Conservation (phyloP, 2,888 invertebrate genomes). For the Orthosia gothica region DNA sequence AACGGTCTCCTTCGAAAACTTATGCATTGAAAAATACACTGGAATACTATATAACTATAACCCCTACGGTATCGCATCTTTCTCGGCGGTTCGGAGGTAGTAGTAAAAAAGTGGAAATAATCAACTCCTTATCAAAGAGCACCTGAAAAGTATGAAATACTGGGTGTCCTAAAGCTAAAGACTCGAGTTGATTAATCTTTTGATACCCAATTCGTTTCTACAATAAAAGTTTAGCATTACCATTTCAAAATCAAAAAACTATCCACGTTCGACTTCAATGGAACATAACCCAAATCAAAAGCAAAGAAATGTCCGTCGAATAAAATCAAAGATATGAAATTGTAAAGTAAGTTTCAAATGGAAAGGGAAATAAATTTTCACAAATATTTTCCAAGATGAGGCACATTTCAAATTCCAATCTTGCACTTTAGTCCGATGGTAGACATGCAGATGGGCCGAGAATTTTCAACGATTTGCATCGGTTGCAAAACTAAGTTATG, state of each 20-base stretch:
- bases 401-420: constrained; percentile 86
- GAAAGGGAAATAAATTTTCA: constrained; percentile 74
- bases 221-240: not conserved
- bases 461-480: constrained; percentile 86
- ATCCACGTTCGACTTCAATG: constrained; percentile 6
- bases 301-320: constrained; percentile 31
- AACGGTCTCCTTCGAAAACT: constrained; percentile 28
- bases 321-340: constrained; percentile 58
- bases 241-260: not conserved
- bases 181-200: not conserved
- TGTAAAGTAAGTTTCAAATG: constrained; percentile 57
- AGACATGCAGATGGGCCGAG: constrained; percentile 83
- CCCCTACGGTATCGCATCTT: not conserved
- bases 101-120: constrained; percentile 12
- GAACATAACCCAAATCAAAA: constrained; percentile 18
- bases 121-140: not conserved
- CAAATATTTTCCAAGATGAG: constrained; percentile 77
- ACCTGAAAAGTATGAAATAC: not conserved
- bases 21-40: constrained; percentile 31
- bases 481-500: constrained; percentile 86
- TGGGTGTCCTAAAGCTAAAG: too few relatives aligned
- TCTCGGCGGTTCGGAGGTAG: not conserved
- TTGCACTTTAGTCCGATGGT: constrained; percentile 82
- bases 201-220: not conserved
- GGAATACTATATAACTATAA: constrained; percentile 18